phyloP scores from a whole-genome alignment of 2,113 vertebrate genomes.

The Antennarius striatus region DNA sequence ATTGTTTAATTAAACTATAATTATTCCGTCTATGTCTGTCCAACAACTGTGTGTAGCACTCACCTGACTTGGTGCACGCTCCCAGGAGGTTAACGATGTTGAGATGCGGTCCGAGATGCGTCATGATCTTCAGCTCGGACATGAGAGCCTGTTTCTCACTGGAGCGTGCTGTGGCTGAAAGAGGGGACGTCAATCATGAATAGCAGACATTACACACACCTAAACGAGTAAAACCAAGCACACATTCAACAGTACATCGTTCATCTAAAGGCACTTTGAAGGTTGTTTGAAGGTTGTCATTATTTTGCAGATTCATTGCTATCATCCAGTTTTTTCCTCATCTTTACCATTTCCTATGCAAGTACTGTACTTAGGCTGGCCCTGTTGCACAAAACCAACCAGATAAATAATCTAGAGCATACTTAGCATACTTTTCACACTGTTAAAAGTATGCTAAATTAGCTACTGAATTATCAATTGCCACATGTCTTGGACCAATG shows the following conservation, averaged over 20 bases:
- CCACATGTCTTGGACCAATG: too few species aligned
- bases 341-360: too few species aligned
- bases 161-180: slow-evolving; percentile 92
- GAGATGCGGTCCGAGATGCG: slow-evolving; percentile 94
- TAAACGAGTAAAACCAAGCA: neutral
- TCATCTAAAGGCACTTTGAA: neutral
- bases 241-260: neutral
- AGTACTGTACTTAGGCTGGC: neutral
- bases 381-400: neutral
- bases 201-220: neutral
- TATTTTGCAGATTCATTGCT: neutral
- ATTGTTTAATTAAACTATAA: neutral
- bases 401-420: too few species aligned
- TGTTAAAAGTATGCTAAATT: too few species aligned
- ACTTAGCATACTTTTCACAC: too few species aligned
- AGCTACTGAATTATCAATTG: too few species aligned
- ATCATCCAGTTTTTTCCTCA: neutral
- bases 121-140: slow-evolving; percentile 99
- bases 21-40: neutral
- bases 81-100: slow-evolving; percentile 98
- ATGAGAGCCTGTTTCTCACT: slow-evolving; percentile 99
- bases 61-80: slow-evolving; percentile 98
- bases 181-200: neutral
- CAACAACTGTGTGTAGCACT: slow-evolving; percentile 10
- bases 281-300: neutral